phyloP scores from a whole-genome alignment of 1,140 invertebrate genomes.

The Proctacanthus coquilletti region DNA sequence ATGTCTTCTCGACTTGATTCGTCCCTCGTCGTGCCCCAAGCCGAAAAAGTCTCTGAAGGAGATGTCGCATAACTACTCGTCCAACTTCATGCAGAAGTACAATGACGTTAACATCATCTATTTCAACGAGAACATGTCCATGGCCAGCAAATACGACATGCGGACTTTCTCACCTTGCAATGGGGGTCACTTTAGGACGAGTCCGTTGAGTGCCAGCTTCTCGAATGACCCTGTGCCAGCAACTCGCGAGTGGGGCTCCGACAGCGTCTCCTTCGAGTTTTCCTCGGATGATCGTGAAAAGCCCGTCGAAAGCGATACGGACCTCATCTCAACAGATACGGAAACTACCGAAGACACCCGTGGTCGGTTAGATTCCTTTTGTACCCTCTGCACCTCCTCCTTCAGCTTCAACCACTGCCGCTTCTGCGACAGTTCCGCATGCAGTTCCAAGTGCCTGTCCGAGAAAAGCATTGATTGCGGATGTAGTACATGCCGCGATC shows the following conservation, averaged over 20 bases:
- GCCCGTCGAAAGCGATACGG: background rate
- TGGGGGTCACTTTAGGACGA: conserved; percentile 17
- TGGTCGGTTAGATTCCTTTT: conserved; percentile 24
- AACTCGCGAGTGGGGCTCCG: conserved; percentile 1
- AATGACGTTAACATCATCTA: conserved; percentile 24
- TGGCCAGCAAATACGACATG: conserved; percentile 24
- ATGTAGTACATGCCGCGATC: background rate
- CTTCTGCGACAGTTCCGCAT: conserved; percentile 22
- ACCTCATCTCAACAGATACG: background rate
- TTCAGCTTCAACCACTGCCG: conserved; percentile 28
- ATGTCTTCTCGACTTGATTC: conserved; percentile 23
- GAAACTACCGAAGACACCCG: conserved; percentile 9
- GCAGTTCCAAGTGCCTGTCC: conserved; percentile 26
- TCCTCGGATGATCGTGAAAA: conserved; percentile 18
- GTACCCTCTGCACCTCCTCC: conserved; percentile 26
- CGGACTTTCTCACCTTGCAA: conserved; percentile 10
- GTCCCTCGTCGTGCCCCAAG: conserved; percentile 13
- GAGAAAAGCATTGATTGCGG: conserved; percentile 14
- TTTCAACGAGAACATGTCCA: conserved; percentile 28
- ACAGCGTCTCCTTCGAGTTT: conserved; percentile 18
- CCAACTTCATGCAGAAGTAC: conserved; percentile 22
- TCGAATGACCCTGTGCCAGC: background rate
- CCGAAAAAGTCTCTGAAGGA: conserved; percentile 24
- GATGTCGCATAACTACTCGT: conserved; percentile 21
- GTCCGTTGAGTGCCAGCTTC: conserved; percentile 15